Percentiles rank a stretch among this genome's conserved stretches.
Evolutionary conservation across 2,888 invertebrate species (phyloP).

Genomic region (Calameuta pallipes): DNA sequence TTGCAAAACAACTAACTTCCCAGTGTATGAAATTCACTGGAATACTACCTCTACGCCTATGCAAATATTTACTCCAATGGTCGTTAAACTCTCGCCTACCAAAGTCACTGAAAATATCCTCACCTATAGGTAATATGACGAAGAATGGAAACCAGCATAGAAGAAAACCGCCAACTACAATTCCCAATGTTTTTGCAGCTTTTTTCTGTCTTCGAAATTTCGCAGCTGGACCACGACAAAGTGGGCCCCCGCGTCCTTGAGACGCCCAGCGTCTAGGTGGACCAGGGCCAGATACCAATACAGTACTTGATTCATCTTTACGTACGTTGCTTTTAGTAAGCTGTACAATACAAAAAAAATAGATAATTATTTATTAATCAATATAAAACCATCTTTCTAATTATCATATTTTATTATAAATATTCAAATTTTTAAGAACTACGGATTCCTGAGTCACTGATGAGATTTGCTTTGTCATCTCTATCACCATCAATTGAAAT

Average conservation of each 20-base stretch:
- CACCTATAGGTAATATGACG: slow-evolving; percentile 74
- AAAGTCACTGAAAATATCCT: slow-evolving; percentile 36
- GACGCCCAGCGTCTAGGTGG: slow-evolving; percentile 23
- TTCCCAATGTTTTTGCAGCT: slow-evolving; percentile 75
- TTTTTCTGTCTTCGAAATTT: slow-evolving; percentile 73
- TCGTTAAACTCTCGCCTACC: no score
- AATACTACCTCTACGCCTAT: neutral
- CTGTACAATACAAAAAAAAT: neutral
- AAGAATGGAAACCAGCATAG: slow-evolving; percentile 79
- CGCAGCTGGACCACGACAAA: slow-evolving; percentile 58
- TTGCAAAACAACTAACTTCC: no score
- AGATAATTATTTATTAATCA: no score
- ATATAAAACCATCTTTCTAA: no score
- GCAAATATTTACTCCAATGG: neutral
- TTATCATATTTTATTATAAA: no score
- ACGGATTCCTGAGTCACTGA: no score
- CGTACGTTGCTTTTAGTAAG: slow-evolving; percentile 35
- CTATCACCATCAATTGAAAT: no score
- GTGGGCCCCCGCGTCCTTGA: slow-evolving; percentile 17
- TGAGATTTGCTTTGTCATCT: no score
- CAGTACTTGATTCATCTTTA: slow-evolving; percentile 27
- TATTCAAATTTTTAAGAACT: no score
- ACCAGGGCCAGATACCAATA: slow-evolving; percentile 33
- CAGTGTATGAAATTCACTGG: no score
- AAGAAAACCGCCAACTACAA: slow-evolving; percentile 75